A percentile compares a stretch with the other conserved stretches of the same genome.
Conservation (phyloP, 2,888 invertebrate species). For the Seladonia tumulorum region DNA sequence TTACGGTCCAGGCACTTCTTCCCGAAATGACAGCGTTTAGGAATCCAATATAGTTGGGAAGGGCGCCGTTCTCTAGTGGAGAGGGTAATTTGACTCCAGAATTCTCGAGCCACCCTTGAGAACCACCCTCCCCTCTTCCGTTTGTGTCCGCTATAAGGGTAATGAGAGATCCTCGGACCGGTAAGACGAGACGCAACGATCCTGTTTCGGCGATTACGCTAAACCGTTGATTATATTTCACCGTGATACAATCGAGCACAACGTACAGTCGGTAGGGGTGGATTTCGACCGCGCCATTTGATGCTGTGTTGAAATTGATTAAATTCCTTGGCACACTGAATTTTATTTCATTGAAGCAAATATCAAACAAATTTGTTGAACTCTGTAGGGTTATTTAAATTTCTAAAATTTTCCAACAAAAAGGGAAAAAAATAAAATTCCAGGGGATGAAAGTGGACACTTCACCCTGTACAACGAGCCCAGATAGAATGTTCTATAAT, state of each 20-base stretch:
- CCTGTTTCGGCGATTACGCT: constrained; percentile 56
- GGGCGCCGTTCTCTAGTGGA: constrained; percentile 47
- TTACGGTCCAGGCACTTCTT: constrained; percentile 5
- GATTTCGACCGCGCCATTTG: not conserved
- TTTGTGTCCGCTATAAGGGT: constrained; percentile 65
- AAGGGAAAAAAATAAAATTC: too few relatives aligned
- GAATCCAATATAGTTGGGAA: constrained; percentile 78
- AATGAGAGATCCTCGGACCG: constrained; percentile 72
- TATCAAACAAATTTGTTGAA: too few relatives aligned
- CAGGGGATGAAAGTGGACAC: too few relatives aligned
- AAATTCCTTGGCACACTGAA: too few relatives aligned
- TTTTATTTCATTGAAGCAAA: not conserved
- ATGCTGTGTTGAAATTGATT: not conserved
- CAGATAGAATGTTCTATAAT: too few relatives aligned
- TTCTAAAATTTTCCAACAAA: too few relatives aligned
- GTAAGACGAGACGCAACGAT: constrained; percentile 58
- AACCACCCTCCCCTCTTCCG: constrained; percentile 33
- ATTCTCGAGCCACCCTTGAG: constrained; percentile 50
- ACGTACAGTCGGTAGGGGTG: not conserved
- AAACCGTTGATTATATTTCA: constrained; percentile 52
- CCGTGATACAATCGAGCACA: constrained; percentile 32
- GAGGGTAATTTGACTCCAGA: constrained; percentile 79
- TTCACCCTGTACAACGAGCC: too few relatives aligned
- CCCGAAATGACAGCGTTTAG: constrained; percentile 74
- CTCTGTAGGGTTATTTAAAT: too few relatives aligned